A percentile compares a stretch with the other conserved stretches of the same genome.
These are phyloP conservation scores for Enteromius fasciolatus DNA, from an alignment of 2,797 vertebrate species.

Conservation along the genomic window DNA sequence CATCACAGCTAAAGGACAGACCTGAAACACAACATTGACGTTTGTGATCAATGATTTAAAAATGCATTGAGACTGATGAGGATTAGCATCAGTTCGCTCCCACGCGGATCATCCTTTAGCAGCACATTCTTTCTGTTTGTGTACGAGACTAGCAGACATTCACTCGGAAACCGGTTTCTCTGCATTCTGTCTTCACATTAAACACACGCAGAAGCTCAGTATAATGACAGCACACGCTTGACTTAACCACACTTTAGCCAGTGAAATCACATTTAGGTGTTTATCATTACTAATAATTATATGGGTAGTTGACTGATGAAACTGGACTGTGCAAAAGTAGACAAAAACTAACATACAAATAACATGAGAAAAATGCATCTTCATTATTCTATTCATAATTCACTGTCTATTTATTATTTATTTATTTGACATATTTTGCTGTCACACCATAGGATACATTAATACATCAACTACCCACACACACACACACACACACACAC, in stretches of 20 bases:
- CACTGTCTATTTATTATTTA: no score
- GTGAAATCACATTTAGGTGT: not conserved
- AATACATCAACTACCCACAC: not conserved
- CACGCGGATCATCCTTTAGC: not conserved
- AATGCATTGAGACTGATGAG: not conserved
- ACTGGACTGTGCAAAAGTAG: no score
- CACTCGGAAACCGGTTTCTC: conserved; percentile 64
- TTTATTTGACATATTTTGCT: no score
- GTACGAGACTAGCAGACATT: conserved; percentile 21
- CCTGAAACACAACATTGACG: not conserved
- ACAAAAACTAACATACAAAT: no score
- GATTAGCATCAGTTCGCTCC: not conserved
- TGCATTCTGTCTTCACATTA: conserved; percentile 55
- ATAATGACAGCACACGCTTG: not conserved
- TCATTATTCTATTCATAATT: no score
- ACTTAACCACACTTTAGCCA: not conserved
- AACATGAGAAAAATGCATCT: no score
- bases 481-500: not conserved
- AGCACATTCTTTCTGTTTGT: not conserved
- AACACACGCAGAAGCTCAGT: not conserved
- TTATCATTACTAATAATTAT: not conserved
- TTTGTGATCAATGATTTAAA: not conserved
- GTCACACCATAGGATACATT: no score
- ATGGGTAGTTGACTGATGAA: no score
- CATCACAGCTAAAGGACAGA: not conserved